phyloP scores from a whole-genome alignment of 2,888 invertebrate species.

The Euphydryas editha region DNA sequence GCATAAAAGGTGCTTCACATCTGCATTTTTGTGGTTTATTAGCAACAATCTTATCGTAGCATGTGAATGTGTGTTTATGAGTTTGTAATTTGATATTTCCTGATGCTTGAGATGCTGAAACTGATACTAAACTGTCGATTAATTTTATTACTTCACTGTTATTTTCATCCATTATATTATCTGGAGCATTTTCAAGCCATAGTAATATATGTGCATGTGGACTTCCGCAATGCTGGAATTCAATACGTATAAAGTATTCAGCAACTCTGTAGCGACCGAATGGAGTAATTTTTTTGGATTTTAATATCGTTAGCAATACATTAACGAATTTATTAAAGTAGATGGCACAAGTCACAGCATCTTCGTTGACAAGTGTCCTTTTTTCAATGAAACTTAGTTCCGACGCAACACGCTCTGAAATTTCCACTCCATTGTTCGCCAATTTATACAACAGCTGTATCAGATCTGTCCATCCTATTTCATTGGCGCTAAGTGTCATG shows the following conservation, averaged over 20 bases:
- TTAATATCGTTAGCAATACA: conserved; percentile 41
- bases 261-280: conserved; percentile 46
- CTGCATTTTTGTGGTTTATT: no score
- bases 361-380: conserved; percentile 41
- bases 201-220: conserved; percentile 44
- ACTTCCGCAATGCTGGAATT: conserved; percentile 51
- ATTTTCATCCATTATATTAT: conserved; percentile 26
- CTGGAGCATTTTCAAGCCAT: conserved; percentile 44
- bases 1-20: no score
- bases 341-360: conserved; percentile 42
- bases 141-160: conserved; percentile 34
- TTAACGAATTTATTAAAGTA: conserved; percentile 52
- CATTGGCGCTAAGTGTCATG: conserved; percentile 54
- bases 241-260: conserved; percentile 49
- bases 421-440: conserved; percentile 20
- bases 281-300: conserved; percentile 43
- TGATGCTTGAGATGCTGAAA: conserved; percentile 50
- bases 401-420: neutral
- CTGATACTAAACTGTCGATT: conserved; percentile 40
- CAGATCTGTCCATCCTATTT: conserved; percentile 49
- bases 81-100: conserved; percentile 47
- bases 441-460: conserved; percentile 36
- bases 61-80: neutral
- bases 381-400: conserved; percentile 11
- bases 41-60: neutral